phyloP scores from a whole-genome alignment of 2,888 invertebrate species.

The Allophyes oxyacanthae region DNA sequence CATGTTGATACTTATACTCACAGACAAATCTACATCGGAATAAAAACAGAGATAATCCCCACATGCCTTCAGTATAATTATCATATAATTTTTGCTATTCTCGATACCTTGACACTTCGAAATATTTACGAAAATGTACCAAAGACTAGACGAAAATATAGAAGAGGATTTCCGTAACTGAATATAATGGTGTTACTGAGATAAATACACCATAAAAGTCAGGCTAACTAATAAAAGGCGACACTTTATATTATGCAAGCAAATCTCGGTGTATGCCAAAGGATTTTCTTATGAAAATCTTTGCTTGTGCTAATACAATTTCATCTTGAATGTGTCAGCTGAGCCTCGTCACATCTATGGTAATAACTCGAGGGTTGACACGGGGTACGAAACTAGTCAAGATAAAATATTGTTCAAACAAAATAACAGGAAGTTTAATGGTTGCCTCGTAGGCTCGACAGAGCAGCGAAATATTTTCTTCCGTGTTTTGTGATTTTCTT shows the following conservation, averaged over 20 bases:
- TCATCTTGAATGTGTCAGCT: conserved; percentile 68
- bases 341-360: conserved; percentile 63
- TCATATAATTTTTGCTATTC: neutral
- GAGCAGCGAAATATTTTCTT: too few species aligned
- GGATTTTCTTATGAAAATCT: conserved; percentile 60
- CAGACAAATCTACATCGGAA: too few species aligned
- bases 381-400: conserved; percentile 17
- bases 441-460: neutral
- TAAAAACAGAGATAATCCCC: too few species aligned
- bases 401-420: conserved; percentile 18
- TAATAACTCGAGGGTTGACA: conserved; percentile 63
- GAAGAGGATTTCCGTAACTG: conserved; percentile 9
- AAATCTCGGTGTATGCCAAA: conserved; percentile 42
- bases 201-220: conserved; percentile 45
- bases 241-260: conserved; percentile 57
- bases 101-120: conserved; percentile 2
- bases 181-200: conserved; percentile 31
- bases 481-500: too few species aligned
- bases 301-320: conserved; percentile 71
- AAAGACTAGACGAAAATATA: conserved; percentile 5
- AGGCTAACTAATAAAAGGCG: conserved; percentile 50
- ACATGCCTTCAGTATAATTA: neutral
- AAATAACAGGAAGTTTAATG: conserved; percentile 7
- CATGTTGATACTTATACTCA: too few species aligned
- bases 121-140: conserved; percentile 7